Percentiles rank a stretch among this genome's conserved stretches.
These are phyloP conservation scores for Nothocercus nigrocapillus DNA, from an alignment of 2,113 vertebrate species.

Conservation along the genomic window DNA sequence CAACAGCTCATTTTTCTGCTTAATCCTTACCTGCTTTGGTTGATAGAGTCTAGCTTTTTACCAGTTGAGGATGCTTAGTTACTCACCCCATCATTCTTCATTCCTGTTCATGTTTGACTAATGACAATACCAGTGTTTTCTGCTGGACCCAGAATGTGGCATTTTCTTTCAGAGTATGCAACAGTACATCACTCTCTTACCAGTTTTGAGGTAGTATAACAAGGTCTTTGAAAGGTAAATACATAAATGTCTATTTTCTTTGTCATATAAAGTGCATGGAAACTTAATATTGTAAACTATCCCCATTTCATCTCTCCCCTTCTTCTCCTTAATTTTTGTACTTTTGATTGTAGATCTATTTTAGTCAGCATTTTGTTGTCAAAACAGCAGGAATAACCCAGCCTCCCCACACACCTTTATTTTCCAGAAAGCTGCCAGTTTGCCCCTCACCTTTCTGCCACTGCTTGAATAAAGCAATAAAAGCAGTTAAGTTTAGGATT, in stretches of 20 bases:
- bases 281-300: background rate
- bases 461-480: conserved; percentile 53
- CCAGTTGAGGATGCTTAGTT: background rate
- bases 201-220: background rate
- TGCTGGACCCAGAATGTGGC: background rate
- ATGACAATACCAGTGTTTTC: background rate
- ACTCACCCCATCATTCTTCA: conserved; percentile 1
- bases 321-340: background rate
- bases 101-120: background rate
- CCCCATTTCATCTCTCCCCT: background rate
- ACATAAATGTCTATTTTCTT: background rate
- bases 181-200: background rate
- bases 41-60: conserved; percentile 1
- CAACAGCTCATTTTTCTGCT: background rate
- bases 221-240: background rate
- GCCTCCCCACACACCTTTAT: background rate
- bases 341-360: background rate
- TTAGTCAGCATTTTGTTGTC: background rate
- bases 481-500: conserved; percentile 44
- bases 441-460: conserved; percentile 12
- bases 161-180: conserved; percentile 25
- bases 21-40: background rate
- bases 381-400: conserved; percentile 10
- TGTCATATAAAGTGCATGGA: background rate
- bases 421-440: conserved; percentile 5